phyloP scores from a whole-genome alignment of 2,797 vertebrate genomes.

The Trichosurus vulpecula region DNA sequence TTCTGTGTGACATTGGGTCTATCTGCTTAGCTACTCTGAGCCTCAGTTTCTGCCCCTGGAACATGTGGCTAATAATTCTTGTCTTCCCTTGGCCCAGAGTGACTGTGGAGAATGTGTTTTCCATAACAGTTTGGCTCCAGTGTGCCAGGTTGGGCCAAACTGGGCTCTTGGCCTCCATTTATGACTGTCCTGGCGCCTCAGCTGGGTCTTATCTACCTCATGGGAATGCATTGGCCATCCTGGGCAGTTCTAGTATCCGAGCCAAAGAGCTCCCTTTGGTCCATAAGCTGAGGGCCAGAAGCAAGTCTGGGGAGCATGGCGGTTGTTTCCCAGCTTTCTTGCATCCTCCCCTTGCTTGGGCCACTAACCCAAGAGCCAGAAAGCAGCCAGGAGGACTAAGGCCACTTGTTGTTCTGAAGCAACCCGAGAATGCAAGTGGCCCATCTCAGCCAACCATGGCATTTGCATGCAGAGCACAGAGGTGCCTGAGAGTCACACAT shows the following conservation, averaged over 20 bases:
- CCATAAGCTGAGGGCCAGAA: conserved; percentile 36
- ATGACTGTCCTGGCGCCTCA: neutral
- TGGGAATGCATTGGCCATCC: neutral
- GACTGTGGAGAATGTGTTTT: neutral
- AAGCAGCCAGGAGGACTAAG: conserved; percentile 14
- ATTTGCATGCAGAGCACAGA: conserved; percentile 2
- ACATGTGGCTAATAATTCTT: neutral
- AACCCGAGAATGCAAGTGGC: conserved; percentile 30
- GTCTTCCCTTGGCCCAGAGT: neutral
- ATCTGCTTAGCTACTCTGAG: neutral
- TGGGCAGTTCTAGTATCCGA: neutral
- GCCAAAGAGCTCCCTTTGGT: conserved; percentile 18
- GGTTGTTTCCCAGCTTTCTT: neutral
- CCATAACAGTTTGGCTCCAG: neutral
- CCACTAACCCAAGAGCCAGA: conserved; percentile 33
- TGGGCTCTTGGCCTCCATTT: neutral
- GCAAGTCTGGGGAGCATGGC: conserved; percentile 27
- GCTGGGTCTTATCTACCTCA: neutral
- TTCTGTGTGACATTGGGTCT: no score
- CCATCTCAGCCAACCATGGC: neutral
- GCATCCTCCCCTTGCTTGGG: conserved; percentile 18
- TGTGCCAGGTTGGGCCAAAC: neutral
- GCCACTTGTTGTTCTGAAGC: conserved; percentile 37
- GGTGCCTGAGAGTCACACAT: neutral
- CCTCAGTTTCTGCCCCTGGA: neutral